A percentile compares a stretch with the other conserved stretches of the same genome.
Conservation (phyloP, 2,888 invertebrate genomes). For the Gasteruption jaculator region DNA sequence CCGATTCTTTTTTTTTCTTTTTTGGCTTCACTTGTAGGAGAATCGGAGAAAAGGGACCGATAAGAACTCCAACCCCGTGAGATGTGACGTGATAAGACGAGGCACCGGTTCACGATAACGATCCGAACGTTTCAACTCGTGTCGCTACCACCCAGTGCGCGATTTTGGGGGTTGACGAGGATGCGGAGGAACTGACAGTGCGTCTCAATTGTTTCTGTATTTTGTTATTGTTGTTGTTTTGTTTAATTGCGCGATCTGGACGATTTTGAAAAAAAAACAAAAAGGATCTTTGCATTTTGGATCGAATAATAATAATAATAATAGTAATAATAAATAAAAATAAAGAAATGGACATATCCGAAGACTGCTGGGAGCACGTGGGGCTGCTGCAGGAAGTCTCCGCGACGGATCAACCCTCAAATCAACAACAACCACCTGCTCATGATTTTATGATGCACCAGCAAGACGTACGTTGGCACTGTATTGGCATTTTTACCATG, state of each 20-base stretch:
- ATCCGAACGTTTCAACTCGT: too few species aligned
- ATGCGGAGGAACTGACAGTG: too few species aligned
- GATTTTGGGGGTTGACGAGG: too few species aligned
- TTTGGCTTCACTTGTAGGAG: too few species aligned
- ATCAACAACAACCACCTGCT: conserved; percentile 31
- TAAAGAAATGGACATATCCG: conserved; percentile 49
- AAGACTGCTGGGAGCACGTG: conserved; percentile 51
- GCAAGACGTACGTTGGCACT: conserved; percentile 44
- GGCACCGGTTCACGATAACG: conserved; percentile 10
- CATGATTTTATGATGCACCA: conserved; percentile 42
- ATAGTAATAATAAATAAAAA: conserved; percentile 12
- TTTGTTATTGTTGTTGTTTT: too few species aligned
- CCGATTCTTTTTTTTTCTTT: too few species aligned
- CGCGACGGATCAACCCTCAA: conserved; percentile 37
- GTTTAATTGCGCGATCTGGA: too few species aligned
- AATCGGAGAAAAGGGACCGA: too few species aligned
- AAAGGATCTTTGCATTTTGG: not conserved
- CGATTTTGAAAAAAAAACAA: too few species aligned
- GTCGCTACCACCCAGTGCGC: too few species aligned
- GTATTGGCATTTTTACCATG: too few species aligned
- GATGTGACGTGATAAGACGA: not conserved
- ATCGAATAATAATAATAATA: conserved; percentile 6
- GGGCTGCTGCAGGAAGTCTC: conserved; percentile 47
- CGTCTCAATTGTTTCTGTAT: too few species aligned
- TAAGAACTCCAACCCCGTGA: conserved; percentile 5